Base-by-base conservation (phyloP, 2,113 vertebrate species). In the Ia io region DNA sequence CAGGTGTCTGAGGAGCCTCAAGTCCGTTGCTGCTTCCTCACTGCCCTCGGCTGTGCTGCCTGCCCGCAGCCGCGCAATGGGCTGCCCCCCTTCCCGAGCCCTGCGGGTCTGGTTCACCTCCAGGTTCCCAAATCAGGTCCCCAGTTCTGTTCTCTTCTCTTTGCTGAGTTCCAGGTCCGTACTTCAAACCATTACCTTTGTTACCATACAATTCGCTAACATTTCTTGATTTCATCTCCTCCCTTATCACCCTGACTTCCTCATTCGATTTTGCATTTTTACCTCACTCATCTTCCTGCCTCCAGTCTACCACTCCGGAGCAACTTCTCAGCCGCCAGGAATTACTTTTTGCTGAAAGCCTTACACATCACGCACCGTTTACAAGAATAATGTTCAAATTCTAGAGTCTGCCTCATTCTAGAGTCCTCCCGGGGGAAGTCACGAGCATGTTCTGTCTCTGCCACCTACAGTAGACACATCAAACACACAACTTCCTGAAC, bases 381-480 rank as follows among this genome's bases (percentile, higher is more conserved):
- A 35, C 40, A 23, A 91, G n/a, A 83, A 79, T 6, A 7, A 82
- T 42, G 61, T 77, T 37, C 63, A 40, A 69, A 74, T 51, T 73
- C 53, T 47, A 22, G 0, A 40, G 80, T 9, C 8, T 20, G 42
- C 51, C 42, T 20, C 49, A 51, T 17, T 51, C 49, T 51, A 51
- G 49, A 17, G 49, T 51, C 16, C 49, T 51, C 49, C 16, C 49
- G 11, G 49, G 49, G 16, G 49, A 14, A 51, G 49, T 51, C 49
- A 51, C 16, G 16, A 51, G 49, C 49, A 51, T 4, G 49, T 51
- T 51, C 37, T 0, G 16, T 11, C 16, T 4, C 28, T 17, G 25
- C 18, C 3, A n/a, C 42, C 28, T 59, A 9, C 0, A 20, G 49
- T 0, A 35, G 49, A 59, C 10, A 18, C 37, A 37, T 11, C n/a